Conservation (phyloP, 2,888 invertebrate genomes). For the Rhaphigaster nebulosa region DNA sequence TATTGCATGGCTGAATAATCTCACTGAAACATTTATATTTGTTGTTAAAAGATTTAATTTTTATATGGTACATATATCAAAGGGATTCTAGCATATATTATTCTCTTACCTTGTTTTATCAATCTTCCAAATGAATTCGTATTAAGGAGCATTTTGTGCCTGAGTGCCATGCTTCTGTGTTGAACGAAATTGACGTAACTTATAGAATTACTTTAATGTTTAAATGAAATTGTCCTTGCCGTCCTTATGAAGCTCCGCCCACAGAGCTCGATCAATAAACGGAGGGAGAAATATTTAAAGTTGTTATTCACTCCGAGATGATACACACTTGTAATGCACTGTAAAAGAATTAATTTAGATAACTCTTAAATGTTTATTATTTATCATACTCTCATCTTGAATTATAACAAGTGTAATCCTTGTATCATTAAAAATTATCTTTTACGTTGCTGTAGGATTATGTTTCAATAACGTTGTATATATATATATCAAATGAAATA, state of each 20-base stretch:
- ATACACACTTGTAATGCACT: not conserved
- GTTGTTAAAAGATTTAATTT: too few relatives aligned
- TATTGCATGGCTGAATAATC: slow-evolving; percentile 60
- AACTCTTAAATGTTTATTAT: not conserved
- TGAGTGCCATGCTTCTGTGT: not conserved
- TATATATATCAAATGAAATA: not conserved
- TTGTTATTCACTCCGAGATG: not conserved
- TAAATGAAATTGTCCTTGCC: slow-evolving; percentile 52
- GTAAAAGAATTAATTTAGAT: slow-evolving; percentile 17
- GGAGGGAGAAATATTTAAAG: not conserved
- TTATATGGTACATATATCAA: not conserved
- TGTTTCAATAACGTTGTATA: not conserved
- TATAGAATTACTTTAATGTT: slow-evolving; percentile 33
- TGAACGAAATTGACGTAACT: not conserved
- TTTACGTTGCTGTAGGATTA: not conserved
- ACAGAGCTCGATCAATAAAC: slow-evolving; percentile 34
- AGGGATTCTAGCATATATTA: not conserved
- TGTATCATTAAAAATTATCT: not conserved
- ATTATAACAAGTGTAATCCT: not conserved
- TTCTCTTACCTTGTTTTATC: slow-evolving; percentile 24
- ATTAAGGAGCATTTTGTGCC: not conserved
- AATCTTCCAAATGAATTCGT: not conserved
- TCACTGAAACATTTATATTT: not conserved
- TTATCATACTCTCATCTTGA: not conserved
- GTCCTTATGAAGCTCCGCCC: slow-evolving; percentile 10